These are phyloP conservation scores for Littorina saxatilis DNA, from an alignment of 1,140 invertebrate genomes.

Conservation along the genomic window DNA sequence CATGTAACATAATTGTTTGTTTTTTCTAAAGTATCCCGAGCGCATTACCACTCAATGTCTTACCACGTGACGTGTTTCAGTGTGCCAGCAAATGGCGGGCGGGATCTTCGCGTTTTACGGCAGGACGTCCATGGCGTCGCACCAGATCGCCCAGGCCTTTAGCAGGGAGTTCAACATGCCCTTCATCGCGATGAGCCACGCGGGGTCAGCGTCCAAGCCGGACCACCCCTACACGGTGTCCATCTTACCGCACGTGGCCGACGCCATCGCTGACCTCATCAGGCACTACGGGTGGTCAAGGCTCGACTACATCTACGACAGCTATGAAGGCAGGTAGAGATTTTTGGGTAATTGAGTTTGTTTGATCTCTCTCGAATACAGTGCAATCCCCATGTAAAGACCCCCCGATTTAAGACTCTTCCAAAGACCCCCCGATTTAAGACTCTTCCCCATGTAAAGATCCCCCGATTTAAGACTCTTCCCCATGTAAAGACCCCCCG, in stretches of 20 bases:
- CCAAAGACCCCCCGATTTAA: too few relatives aligned
- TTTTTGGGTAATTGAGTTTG: too few relatives aligned
- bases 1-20: too few relatives aligned
- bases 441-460: too few relatives aligned
- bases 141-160: conserved; percentile 94
- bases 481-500: too few relatives aligned
- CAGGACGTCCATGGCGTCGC: conserved; percentile 91
- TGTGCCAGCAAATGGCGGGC: conserved; percentile 93
- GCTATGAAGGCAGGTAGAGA: conserved; percentile 50
- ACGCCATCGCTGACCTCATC: conserved; percentile 47
- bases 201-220: conserved; percentile 9
- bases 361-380: too few relatives aligned
- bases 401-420: too few relatives aligned
- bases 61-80: too few relatives aligned
- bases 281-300: conserved; percentile 41
- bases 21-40: too few relatives aligned
- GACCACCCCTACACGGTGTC: conserved; percentile 43
- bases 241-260: conserved; percentile 46
- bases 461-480: too few relatives aligned
- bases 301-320: conserved; percentile 57
- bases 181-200: conserved; percentile 78
- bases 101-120: conserved; percentile 95
- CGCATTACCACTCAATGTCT: too few relatives aligned
- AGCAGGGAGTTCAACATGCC: conserved; percentile 97
- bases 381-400: too few relatives aligned